Evolutionary conservation across 2,888 invertebrate species (phyloP), one percentile per base, ranked within the genome.

Genomic region (Hanleya hanleyi): DNA sequence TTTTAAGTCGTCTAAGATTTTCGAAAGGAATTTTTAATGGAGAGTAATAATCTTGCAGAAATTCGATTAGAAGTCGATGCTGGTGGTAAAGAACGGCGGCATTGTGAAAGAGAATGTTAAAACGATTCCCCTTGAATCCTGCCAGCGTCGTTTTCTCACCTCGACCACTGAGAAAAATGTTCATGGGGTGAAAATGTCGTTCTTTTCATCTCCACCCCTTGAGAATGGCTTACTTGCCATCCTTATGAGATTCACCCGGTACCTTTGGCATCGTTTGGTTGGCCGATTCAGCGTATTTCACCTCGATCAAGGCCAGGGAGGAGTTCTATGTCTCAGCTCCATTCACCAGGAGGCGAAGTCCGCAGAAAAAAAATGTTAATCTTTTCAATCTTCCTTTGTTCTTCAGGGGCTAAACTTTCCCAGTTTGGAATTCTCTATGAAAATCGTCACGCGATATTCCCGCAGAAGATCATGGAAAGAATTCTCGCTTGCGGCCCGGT

Each of bases 311-410:
- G n/a, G 50, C 66, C 4, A 77, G 32, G n/a, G 69, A 38, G 15
- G 33, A 37, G 29, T 75, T 71, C 15, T 73, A 35, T 35, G 67
- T 49, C 33, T 81, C 78, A 26, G 81, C 79, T 41, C 78, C 69
- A 36, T 78, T 75, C 0, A 81, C 76, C 6, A 78, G 35, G 9
- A 69, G 62, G 50, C 79, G 80, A 3, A 79, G 65, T 9, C 78
- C 79, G 70, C 81, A 81, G n/a, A 50, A 81, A 81, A 57, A 81
- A 80, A 47, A 77, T 81, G 29, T 76, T 37, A 1, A 81, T 47
- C n/a, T 36, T 37, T 37, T 77, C 66, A 37, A 57, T 70, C 32
- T 66, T 33, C 1, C 12, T 3, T 67, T 79, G 70, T 32, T 78
- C 76, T 51, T 64, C 72, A 15, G 35, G 3, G 2, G 73, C 70